Percentiles rank a stretch among this genome's conserved stretches.
These are phyloP conservation scores for Hephaestus fuliginosus DNA, from an alignment of 2,797 vertebrate species.

Conservation along the genomic window DNA sequence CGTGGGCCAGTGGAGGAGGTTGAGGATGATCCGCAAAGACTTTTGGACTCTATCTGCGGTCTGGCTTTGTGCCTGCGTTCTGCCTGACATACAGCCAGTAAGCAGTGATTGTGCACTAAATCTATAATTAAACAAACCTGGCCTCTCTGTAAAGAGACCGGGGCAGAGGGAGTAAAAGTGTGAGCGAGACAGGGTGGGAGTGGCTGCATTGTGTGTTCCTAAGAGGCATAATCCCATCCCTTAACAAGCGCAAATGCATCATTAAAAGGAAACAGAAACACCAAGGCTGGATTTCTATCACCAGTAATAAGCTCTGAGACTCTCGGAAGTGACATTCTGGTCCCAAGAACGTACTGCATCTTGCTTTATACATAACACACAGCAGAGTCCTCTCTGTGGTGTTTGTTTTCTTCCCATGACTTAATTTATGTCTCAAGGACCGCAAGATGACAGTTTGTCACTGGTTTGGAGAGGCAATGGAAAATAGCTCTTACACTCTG, in stretches of 20 bases:
- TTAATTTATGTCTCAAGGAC: slow-evolving; percentile 75
- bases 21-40: slow-evolving; percentile 75
- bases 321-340: slow-evolving; percentile 57
- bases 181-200: slow-evolving; percentile 38
- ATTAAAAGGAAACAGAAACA: slow-evolving; percentile 75
- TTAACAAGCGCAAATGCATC: slow-evolving; percentile 74
- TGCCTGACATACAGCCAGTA: slow-evolving; percentile 59
- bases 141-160: slow-evolving; percentile 52
- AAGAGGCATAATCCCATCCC: slow-evolving; percentile 66
- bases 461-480: slow-evolving; percentile 66
- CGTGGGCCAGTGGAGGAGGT: slow-evolving; percentile 64
- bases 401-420: slow-evolving; percentile 53
- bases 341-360: slow-evolving; percentile 59
- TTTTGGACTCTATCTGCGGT: slow-evolving; percentile 65
- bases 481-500: slow-evolving; percentile 64
- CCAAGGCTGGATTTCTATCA: slow-evolving; percentile 64
- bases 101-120: slow-evolving; percentile 68
- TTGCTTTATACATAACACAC: slow-evolving; percentile 65
- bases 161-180: slow-evolving; percentile 38
- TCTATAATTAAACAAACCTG: slow-evolving; percentile 76
- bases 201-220: slow-evolving; percentile 53
- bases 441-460: slow-evolving; percentile 74
- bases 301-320: slow-evolving; percentile 76
- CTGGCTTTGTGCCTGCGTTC: slow-evolving; percentile 60
- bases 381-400: slow-evolving; percentile 54